Base-by-base conservation (phyloP, 2,113 vertebrate genomes). In the Ophiodon elongatus region DNA sequence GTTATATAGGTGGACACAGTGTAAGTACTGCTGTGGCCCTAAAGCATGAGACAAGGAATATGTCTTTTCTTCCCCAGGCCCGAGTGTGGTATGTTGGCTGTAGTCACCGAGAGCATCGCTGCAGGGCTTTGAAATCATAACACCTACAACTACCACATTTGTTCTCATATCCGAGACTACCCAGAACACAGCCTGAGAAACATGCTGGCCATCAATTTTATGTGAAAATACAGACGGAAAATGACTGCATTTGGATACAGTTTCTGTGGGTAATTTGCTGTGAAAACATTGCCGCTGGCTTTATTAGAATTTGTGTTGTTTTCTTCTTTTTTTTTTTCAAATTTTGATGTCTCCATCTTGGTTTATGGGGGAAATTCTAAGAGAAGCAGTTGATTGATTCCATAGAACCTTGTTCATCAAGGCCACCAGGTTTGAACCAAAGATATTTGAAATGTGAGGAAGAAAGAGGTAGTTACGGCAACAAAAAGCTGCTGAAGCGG, bases 351-450 rank as follows among this genome's bases (percentile, higher is more conserved):
- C 79, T 84, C 85, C 82, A 69, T 92, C 89, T 81, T 88, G 69
- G 79, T 89, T 85, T 88, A 85, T 79, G 68, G 76, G 37, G 64
- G 60, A 52, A 71, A 50, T 93, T 90, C 90, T 87, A 79, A 89
- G 88, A 89, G 89, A 93, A 92, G 88, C 89, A 94, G 91, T 85
- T 92, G 89, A 94, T 93, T 94, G 93, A 95, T 93, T 95, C 91
- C 87, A 92, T 92, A 93, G 91, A 70, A 94, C 90, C 91, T 91
- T 93, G 88, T 93, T 91, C 91, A 94, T 94, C 94, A 95, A 96
- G 94, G 94, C 92, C 93, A 93, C 89, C 92, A 91, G 90, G 91
- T 95, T 90, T 92, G 91, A 94, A 94, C 92, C 94, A 95, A 93
- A 94, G 92, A 94, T 88, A 95, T 94, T 94, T 93, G 93, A 93